Base-by-base conservation (phyloP, 2,888 invertebrate genomes). In the Salticus scenicus region DNA sequence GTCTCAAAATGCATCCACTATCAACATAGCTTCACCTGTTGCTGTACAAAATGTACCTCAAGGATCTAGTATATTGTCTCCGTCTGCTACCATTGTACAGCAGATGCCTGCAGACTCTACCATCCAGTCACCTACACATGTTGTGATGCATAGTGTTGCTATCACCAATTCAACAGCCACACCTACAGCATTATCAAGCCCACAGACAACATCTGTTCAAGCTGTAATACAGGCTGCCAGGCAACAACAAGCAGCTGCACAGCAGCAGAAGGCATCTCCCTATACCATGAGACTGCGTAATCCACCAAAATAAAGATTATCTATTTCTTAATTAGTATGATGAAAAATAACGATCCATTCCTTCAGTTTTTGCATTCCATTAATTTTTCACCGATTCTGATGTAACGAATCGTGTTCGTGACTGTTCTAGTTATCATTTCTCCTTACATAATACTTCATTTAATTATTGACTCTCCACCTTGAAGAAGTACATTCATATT, bases 201-300 rank as follows among this genome's bases (percentile, higher is more conserved):
- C 77, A 10, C 78, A 71, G 41, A 64, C 72, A n/a, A 63, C 69
- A 14, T 28, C 70, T 37, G 87, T 87, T 12, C 87, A 87, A 76
- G 83, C 83, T 31, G 87, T 83, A 0, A 87, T 87, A 2, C 87
- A 87, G 12, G 85, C 81, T 57, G 87, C 87, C 2, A 67, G 51
- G 17, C 73, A 51, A 31, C 67, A 73, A 12, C 76, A 76, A 64
- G 78, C 73, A 24, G 72, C 76, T 27, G 67, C 75, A 28, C 75
- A 71, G 20, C 77, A 77, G 41, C 79, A 84, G 27, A 79, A 77
- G 31, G 87, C 87, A 24, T 87, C 87, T 7, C 87, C 87, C 0
- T 87, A 87, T 33, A 87, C 87, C 0, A 87, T 87, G 87, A 64
- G 87, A 30, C 67, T 87, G 28, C 51, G 87, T 51, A 87, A 87